Conservation (phyloP, 2,888 invertebrate genomes). For the Harpalus rufipes region DNA sequence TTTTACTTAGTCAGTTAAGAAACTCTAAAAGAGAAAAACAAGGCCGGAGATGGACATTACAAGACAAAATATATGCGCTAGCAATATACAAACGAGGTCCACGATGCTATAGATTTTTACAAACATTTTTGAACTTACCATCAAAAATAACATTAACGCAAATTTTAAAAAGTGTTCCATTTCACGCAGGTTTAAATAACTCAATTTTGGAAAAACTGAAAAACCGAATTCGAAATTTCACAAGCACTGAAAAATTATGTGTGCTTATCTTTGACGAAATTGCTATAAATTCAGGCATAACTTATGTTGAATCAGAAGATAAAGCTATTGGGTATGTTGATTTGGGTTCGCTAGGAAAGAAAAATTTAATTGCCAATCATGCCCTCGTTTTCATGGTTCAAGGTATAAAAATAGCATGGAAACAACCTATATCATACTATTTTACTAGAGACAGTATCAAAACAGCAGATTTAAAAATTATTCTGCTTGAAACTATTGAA, state of each 20-base stretch:
- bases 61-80: not conserved
- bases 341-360: constrained; percentile 65
- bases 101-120: constrained; percentile 4
- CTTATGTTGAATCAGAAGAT: not conserved
- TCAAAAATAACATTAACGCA: not conserved
- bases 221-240: not conserved
- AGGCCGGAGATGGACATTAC: not conserved
- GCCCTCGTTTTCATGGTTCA: constrained; percentile 66
- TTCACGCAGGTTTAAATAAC: not conserved
- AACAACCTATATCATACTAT: constrained; percentile 67
- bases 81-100: constrained; percentile 6
- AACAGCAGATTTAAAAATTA: constrained; percentile 14
- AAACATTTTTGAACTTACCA: constrained; percentile 10
- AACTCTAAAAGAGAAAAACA: not conserved
- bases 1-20: not conserved
- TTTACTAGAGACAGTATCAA: constrained; percentile 61
- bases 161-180: constrained; percentile 1
- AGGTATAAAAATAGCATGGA: constrained; percentile 65
- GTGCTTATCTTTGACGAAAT: not conserved
- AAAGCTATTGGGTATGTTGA: constrained; percentile 69
- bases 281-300: not conserved
- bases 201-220: not conserved
- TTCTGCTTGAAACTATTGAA: constrained; percentile 30
- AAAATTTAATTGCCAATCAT: constrained; percentile 29
- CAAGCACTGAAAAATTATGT: not conserved